phyloP scores from a whole-genome alignment of 2,888 invertebrate genomes.

The Micoletzkya japonica region DNA sequence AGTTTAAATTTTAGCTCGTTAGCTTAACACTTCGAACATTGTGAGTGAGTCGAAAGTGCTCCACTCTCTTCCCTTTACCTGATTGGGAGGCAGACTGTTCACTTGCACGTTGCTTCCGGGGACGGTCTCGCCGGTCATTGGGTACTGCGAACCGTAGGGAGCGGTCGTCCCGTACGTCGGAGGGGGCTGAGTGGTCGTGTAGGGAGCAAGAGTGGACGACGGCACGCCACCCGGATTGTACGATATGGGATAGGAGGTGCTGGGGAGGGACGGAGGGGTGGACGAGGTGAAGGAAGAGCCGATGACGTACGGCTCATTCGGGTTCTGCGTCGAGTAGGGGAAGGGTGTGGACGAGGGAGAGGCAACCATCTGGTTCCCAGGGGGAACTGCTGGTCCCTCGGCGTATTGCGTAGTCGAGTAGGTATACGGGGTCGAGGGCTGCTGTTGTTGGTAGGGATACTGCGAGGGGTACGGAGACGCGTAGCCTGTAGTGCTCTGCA shows the following conservation, averaged over 20 bases:
- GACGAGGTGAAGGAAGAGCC: too few species aligned
- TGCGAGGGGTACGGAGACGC: constrained; percentile 4
- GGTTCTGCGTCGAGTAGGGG: constrained; percentile 25
- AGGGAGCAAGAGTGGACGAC: not conserved
- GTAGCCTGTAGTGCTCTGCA: constrained; percentile 8
- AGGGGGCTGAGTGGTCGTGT: constrained; percentile 1
- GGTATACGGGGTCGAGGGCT: not conserved
- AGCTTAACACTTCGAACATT: too few species aligned
- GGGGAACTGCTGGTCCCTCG: too few species aligned
- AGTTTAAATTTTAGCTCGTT: too few species aligned
- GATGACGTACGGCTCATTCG: too few species aligned
- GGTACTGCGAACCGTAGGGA: constrained; percentile 16
- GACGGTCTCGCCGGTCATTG: constrained; percentile 16
- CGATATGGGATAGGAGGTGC: too few species aligned
- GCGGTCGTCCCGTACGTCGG: not conserved
- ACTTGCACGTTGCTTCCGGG: not conserved
- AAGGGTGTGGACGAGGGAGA: constrained; percentile 1
- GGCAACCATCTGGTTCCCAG: too few species aligned
- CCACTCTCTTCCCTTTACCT: not conserved
- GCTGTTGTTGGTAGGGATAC: constrained; percentile 11
- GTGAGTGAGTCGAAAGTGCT: not conserved
- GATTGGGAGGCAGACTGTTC: constrained; percentile 1
- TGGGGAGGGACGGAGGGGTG: too few species aligned
- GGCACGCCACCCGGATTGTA: not conserved
- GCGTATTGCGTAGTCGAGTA: not conserved